Base-by-base conservation (phyloP, 2,113 vertebrate genomes). In the Pteronura brasiliensis region DNA sequence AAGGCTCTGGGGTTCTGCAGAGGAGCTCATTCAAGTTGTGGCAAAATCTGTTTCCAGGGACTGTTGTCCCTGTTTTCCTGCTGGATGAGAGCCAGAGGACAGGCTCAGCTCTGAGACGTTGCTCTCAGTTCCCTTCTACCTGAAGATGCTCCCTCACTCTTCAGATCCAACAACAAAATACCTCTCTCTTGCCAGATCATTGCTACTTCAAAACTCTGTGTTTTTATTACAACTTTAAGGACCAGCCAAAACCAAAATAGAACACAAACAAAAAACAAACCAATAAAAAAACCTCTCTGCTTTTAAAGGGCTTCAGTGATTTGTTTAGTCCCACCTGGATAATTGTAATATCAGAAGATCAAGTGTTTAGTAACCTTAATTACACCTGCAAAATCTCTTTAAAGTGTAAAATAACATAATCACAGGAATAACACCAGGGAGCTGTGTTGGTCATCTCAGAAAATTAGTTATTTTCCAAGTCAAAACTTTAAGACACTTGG, bases 71-170 rank as follows among this genome's bases (percentile, higher is more conserved):
- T 7, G 29, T 49, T 65, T 12, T 18, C 25, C 29, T 47, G 15
- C 6, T 36, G 31, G 4, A 13, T 29, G 3, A 34, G 11, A 69
- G 57, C 12, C 12, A 2, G 12, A 29, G 2, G 2, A 9, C 4
- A 8, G 7, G 4, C 14, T 21, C 7, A 29, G 6, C 49, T 83
- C 36, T 59, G 6, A 23, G 14, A 76, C 1, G 6, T 29, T 29
- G 18, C 15, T 15, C 27, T 6, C 12, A 14, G 1, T 2, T 25
- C 36, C 11, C 49, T 81, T 21, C n/a, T 0, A 0, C 3, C 34
- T 59, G 27, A 81, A 42, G 52, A n/a, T 61, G 23, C 0, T 9
- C 2, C 21, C 4, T 18, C 3, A 0, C 21, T 86, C 55, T 63
- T 25, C 52, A 90, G 49, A 49, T 42, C 3, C 52, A 29, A 4